Conservation (phyloP, 2,113 vertebrate genomes). For the Syngnathus scovelli region DNA sequence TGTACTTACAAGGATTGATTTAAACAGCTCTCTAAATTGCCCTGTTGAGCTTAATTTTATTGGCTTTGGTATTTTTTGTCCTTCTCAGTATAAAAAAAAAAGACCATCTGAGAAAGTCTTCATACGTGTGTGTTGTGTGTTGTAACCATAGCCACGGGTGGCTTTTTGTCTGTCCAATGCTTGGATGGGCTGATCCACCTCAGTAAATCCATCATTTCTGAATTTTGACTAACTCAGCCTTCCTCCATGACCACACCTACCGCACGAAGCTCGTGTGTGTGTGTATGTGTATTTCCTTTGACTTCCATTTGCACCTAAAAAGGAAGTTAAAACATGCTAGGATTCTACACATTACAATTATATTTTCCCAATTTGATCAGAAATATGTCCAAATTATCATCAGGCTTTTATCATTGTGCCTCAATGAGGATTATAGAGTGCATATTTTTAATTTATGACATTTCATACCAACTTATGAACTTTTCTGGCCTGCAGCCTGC, state of each 20-base stretch:
- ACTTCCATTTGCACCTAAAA: no score
- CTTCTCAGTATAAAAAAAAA: neutral
- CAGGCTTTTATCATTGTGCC: neutral
- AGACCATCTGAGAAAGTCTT: neutral
- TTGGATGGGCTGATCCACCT: conserved; percentile 3
- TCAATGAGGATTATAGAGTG: neutral
- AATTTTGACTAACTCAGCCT: conserved; percentile 2
- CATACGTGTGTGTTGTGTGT: neutral
- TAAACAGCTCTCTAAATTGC: conserved; percentile 70
- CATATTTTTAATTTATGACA: neutral
- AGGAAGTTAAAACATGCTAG: no score
- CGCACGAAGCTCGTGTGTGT: neutral
- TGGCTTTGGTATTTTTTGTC: conserved; percentile 15
- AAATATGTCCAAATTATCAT: neutral
- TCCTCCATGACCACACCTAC: neutral
- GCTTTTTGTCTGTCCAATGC: conserved; percentile 4
- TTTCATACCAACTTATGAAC: neutral
- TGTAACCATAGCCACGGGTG: neutral
- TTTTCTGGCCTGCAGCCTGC: neutral
- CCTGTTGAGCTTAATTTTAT: conserved; percentile 70
- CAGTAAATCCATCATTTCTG: conserved; percentile 10
- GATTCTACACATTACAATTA: neutral
- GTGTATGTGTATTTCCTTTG: neutral
- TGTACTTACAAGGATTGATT: conserved; percentile 71
- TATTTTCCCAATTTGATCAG: neutral